Percentiles rank a stretch among this genome's conserved stretches.
Evolutionary conservation across 2,797 vertebrate species (phyloP).

Genomic region (Diglossa cyanea): DNA sequence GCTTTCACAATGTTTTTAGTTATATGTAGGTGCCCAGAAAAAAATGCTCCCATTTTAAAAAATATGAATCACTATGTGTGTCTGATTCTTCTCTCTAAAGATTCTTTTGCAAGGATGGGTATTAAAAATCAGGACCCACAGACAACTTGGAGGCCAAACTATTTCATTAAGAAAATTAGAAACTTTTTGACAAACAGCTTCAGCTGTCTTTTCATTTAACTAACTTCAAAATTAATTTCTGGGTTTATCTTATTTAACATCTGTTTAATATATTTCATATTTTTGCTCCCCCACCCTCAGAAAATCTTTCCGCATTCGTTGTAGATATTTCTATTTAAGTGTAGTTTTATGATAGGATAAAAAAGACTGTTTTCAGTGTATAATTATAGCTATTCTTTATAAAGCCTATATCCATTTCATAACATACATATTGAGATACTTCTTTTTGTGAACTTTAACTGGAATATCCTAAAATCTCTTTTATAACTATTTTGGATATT

Average conservation of each 20-base stretch:
- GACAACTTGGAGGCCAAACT: background rate
- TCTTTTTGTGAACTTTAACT: constrained; percentile 15
- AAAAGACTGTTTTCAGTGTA: constrained; percentile 6
- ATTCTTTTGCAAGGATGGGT: background rate
- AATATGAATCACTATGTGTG: rapidly evolving
- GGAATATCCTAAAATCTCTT: constrained; percentile 17
- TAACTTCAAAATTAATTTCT: background rate
- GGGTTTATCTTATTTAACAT: background rate
- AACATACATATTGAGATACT: constrained; percentile 44
- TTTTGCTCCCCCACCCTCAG: background rate
- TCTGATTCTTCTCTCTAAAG: background rate
- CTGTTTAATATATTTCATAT: background rate
- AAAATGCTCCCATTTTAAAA: background rate
- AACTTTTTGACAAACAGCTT: background rate
- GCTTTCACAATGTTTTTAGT: background rate
- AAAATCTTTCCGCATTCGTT: background rate
- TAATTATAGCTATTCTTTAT: background rate
- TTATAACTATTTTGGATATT: constrained; percentile 14
- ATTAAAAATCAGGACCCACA: background rate
- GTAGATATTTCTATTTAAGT: background rate
- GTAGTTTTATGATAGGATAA: constrained; percentile 21
- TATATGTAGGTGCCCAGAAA: background rate
- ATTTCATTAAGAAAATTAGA: background rate
- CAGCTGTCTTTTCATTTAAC: background rate
- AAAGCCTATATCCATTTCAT: constrained; percentile 10